A percentile compares a stretch with the other conserved stretches of the same genome.
Evolutionary conservation across 1,140 invertebrate genomes (phyloP).

Genomic region (Euura saliciscinereae): DNA sequence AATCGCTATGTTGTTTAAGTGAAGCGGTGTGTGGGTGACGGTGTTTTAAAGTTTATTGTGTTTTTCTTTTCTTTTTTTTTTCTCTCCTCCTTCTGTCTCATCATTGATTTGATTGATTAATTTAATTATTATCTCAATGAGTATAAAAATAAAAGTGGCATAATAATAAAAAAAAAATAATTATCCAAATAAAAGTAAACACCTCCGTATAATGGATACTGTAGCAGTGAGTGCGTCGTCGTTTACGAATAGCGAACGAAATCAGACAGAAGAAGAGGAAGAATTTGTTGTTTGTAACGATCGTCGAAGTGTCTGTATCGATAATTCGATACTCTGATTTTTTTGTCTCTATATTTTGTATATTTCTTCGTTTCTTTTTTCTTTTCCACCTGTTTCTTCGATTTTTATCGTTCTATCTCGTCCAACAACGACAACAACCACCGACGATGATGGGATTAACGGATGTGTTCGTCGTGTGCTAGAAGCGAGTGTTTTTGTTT

Average conservation of each 20-base stretch:
- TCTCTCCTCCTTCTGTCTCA: neutral
- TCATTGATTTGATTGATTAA: neutral
- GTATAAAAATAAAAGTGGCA: neutral
- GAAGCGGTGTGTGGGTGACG: conserved; percentile 13
- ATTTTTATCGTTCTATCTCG: neutral
- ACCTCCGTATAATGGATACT: conserved; percentile 42
- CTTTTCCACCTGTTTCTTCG: no score
- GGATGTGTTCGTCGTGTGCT: neutral
- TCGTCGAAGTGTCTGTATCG: neutral
- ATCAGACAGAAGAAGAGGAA: conserved; percentile 34
- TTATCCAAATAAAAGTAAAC: no score
- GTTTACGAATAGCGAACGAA: conserved; percentile 29
- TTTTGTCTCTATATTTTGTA: neutral
- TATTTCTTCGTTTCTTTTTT: no score
- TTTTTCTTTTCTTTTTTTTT: neutral
- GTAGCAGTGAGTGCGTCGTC: conserved; percentile 26
- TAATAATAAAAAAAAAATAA: neutral
- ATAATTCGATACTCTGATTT: neutral
- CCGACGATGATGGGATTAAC: neutral
- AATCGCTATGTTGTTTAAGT: no score
- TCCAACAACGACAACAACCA: neutral
- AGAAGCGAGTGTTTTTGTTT: neutral
- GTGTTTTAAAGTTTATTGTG: neutral
- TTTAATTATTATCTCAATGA: no score
- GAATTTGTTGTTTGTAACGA: neutral